phyloP scores from a whole-genome alignment of 1,140 invertebrate species.

The Callitettix versicolor region DNA sequence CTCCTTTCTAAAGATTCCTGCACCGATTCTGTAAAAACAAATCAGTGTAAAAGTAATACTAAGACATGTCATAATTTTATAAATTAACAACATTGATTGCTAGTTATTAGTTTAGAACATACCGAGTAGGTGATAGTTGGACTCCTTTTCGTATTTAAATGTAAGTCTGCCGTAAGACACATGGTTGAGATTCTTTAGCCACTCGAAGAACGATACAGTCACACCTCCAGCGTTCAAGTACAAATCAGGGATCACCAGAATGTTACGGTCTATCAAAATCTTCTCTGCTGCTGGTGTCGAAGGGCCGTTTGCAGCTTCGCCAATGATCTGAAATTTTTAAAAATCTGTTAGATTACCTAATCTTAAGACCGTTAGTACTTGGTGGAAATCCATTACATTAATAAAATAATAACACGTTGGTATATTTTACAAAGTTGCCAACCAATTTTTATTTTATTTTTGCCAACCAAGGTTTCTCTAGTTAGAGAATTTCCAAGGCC shows the following conservation, averaged over 20 bases:
- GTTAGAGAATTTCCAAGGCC: too few relatives aligned
- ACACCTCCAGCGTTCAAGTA: constrained; percentile 56
- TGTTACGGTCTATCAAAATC: constrained; percentile 88
- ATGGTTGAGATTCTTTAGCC: constrained; percentile 99
- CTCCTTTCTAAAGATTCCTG: constrained; percentile 96
- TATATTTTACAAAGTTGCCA: too few relatives aligned
- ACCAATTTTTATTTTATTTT: too few relatives aligned
- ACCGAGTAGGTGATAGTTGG: constrained; percentile 94
- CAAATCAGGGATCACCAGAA: constrained; percentile 91
- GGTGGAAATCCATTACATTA: too few relatives aligned
- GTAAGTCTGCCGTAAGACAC: constrained; percentile 96
- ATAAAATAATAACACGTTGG: too few relatives aligned
- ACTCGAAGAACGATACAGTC: constrained; percentile 99
- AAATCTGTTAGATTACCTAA: too few relatives aligned
- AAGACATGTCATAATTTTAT: not conserved
- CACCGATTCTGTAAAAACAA: constrained; percentile 73
- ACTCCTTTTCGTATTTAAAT: constrained; percentile 98
- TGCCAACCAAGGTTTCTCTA: too few relatives aligned
- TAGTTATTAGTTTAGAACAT: constrained; percentile 18
- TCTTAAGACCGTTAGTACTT: too few relatives aligned
- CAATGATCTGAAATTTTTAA: constrained; percentile 41
- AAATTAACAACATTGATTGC: not conserved
- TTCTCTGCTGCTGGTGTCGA: constrained; percentile 97
- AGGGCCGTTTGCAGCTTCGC: constrained; percentile 97
- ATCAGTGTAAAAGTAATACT: not conserved